A percentile compares a stretch with the other conserved stretches of the same genome.
Conservation (phyloP, 2,888 invertebrate species). For the Pseudococcus jackbeardsleyi region DNA sequence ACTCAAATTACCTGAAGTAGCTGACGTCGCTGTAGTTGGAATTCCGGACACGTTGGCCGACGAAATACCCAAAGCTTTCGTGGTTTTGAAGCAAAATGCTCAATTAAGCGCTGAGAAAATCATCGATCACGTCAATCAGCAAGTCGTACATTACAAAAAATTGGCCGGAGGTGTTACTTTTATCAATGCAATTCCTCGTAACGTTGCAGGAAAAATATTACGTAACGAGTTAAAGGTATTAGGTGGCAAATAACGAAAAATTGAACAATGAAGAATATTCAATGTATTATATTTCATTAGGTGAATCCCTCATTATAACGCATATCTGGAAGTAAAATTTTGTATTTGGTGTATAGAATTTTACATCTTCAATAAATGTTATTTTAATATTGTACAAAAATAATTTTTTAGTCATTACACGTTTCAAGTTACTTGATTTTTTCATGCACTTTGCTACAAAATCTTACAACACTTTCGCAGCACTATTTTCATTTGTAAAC, state of each 20-base stretch:
- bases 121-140: slow-evolving; percentile 73
- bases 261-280: neutral
- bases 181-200: slow-evolving; percentile 70
- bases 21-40: slow-evolving; percentile 85
- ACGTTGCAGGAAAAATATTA: slow-evolving; percentile 69
- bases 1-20: slow-evolving; percentile 79
- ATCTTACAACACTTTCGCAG: neutral
- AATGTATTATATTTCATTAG: neutral
- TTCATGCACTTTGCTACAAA: neutral
- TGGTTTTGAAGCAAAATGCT: slow-evolving; percentile 76
- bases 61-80: slow-evolving; percentile 82
- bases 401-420: neutral
- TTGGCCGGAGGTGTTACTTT: slow-evolving; percentile 72
- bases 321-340: slow-evolving; percentile 1
- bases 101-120: slow-evolving; percentile 75
- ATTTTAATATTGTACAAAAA: slow-evolving; percentile 32
- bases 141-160: slow-evolving; percentile 71
- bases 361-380: slow-evolving; percentile 30
- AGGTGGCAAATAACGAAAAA: slow-evolving; percentile 2
- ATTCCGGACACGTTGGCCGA: slow-evolving; percentile 80
- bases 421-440: neutral
- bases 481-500: neutral
- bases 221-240: slow-evolving; percentile 70
- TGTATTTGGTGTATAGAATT: slow-evolving; percentile 56
- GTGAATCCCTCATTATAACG: neutral